Evolutionary conservation across 1,140 invertebrate genomes (phyloP).

Genomic region (Trigoniulus corallinus): DNA sequence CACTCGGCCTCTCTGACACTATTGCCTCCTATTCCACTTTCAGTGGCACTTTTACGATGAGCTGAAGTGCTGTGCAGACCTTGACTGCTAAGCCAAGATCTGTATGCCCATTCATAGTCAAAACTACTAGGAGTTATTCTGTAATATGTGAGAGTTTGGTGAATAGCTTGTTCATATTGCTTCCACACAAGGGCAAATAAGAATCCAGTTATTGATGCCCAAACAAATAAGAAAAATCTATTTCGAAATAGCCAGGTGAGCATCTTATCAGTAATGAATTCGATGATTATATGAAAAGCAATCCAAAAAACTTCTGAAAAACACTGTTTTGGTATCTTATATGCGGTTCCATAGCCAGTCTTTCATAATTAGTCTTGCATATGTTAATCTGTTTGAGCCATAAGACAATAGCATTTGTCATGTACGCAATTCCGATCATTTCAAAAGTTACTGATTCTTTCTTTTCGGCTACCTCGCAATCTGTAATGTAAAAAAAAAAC

Average conservation of each 20-base stretch:
- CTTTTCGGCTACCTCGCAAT: too few relatives aligned
- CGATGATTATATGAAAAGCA: too few relatives aligned
- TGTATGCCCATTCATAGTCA: neutral
- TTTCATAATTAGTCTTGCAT: too few relatives aligned
- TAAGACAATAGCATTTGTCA: too few relatives aligned
- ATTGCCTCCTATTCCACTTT: neutral
- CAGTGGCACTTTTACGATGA: neutral
- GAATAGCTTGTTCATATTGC: slow-evolving; percentile 16
- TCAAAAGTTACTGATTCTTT: too few relatives aligned
- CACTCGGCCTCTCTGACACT: slow-evolving; percentile 8
- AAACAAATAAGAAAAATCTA: slow-evolving; percentile 12
- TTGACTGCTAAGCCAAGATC: neutral
- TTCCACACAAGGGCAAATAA: slow-evolving; percentile 18
- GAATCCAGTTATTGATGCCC: slow-evolving; percentile 15
- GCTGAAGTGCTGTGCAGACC: neutral
- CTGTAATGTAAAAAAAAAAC: too few relatives aligned
- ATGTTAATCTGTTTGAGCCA: too few relatives aligned
- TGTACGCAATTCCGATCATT: too few relatives aligned
- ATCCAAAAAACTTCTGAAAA: too few relatives aligned
- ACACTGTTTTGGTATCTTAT: too few relatives aligned
- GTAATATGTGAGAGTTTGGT: slow-evolving; percentile 9
- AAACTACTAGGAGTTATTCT: neutral
- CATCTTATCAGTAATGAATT: neutral
- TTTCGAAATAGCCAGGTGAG: neutral
- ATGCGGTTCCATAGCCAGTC: too few relatives aligned